These are phyloP conservation scores for Parapristionchus giblindavisi DNA, from an alignment of 2,888 invertebrate species.

Conservation along the genomic window DNA sequence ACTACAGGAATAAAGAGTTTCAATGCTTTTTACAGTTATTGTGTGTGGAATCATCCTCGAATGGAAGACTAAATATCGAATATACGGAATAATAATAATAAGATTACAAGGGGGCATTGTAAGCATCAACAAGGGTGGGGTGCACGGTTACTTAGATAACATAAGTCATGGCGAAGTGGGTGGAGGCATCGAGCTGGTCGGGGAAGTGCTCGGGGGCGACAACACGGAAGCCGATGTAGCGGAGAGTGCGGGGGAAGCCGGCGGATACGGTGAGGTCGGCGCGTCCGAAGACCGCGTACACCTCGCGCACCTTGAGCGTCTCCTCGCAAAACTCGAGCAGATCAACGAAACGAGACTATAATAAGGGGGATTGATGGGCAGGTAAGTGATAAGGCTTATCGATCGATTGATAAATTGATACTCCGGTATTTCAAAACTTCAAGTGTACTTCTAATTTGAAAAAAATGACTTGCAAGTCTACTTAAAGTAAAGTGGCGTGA, in stretches of 20 bases:
- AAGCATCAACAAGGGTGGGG: slow-evolving; percentile 20
- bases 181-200: slow-evolving; percentile 42
- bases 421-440: too few species aligned
- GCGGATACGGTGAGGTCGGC: slow-evolving; percentile 42
- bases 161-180: slow-evolving; percentile 56
- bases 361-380: too few species aligned
- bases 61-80: slow-evolving; percentile 17
- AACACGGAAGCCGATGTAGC: slow-evolving; percentile 57
- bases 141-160: slow-evolving; percentile 45
- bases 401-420: slow-evolving; percentile 29
- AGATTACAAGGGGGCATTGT: background rate
- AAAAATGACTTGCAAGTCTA: background rate
- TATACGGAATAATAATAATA: slow-evolving; percentile 18
- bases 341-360: slow-evolving; percentile 47
- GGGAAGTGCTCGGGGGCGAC: slow-evolving; percentile 51
- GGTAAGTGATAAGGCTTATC: background rate
- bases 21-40: slow-evolving; percentile 27
- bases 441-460: background rate
- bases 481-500: too few species aligned
- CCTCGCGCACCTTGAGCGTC: slow-evolving; percentile 43
- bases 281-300: slow-evolving; percentile 48
- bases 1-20: slow-evolving; percentile 6
- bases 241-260: slow-evolving; percentile 56
- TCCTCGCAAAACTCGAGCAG: slow-evolving; percentile 56
- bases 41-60: background rate